Base-by-base conservation (phyloP, 2,113 vertebrate genomes). In the Pangasianodon gigas region DNA sequence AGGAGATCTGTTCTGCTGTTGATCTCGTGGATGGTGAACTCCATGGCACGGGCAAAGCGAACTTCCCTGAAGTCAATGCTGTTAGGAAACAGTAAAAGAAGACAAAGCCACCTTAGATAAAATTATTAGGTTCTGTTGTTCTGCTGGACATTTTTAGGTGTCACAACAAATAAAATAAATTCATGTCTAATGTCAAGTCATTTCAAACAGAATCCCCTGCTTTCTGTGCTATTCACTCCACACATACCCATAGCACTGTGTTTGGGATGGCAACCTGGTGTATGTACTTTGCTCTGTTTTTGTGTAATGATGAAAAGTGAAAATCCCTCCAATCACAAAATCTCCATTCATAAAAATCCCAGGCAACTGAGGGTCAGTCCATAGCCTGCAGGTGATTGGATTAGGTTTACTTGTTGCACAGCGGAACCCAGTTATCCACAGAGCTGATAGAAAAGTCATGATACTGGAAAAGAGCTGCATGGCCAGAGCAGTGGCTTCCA, bases 1-100 rank as follows among this genome's bases (percentile, higher is more conserved):
- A 96, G 92, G 46, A 96, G 91, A 54, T 92, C 67, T 0, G 92
- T 89, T 89, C 94, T 95, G 90, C 95, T 95, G 92, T 96, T 96
- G 18, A 96, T 95, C 88, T 96, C 93, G 24, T 95, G 89, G 0
- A 96, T 94, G 16, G 95, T 94, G 21, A 95, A 96, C 18, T 94
- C 32, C 94, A 96, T 94, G 37, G 94, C 87, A 0, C 92, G 94
- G 9, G 92, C 92, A 67, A 94, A 94, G 44, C 93, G 95, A 77
- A 96, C 89, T n/a, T 94, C 95, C 62, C 92, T 93, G 0, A 92
- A 48, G n/a, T 93, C 86, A 26, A 96, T 88, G 0, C 96, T 93
- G 65, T 94, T 54, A n/a, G 54, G 87, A 71, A 92, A 79, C 89
- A 9, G 84, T 67, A 90, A 41, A 69, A 85, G 1, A 60, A 54